These are phyloP conservation scores for Onychorhynchus coronatus DNA, from an alignment of 2,113 vertebrate genomes.

Conservation along the genomic window DNA sequence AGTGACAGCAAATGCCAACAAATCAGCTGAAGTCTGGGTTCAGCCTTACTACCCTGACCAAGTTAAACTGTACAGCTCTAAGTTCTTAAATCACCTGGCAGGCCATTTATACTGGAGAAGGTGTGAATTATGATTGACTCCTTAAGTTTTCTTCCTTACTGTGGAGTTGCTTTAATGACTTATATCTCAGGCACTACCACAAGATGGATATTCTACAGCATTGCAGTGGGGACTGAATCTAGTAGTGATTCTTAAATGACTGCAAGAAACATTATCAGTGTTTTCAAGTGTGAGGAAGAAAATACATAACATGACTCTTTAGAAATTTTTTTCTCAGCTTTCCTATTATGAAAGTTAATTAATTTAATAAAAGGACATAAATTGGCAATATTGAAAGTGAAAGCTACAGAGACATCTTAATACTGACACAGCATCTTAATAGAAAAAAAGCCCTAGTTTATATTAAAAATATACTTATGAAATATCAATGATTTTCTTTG, in stretches of 20 bases:
- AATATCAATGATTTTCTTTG: background rate
- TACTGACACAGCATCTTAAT: background rate
- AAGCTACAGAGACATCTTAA: background rate
- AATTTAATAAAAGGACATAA: background rate
- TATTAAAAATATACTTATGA: background rate
- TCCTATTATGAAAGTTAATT: background rate
- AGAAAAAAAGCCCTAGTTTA: background rate
- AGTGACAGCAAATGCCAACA: background rate
- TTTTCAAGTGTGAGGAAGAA: background rate
- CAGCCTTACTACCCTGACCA: constrained; percentile 12
- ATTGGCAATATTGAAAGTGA: background rate
- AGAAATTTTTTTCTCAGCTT: background rate
- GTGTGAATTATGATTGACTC: constrained; percentile 52
- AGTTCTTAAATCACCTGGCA: constrained; percentile 58
- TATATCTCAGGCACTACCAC: background rate
- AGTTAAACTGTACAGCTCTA: background rate
- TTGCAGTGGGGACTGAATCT: background rate
- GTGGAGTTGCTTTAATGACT: constrained; percentile 37
- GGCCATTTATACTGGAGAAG: constrained; percentile 30
- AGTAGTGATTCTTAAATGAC: background rate
- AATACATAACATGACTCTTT: background rate
- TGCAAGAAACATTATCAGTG: background rate
- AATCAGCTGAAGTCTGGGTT: constrained; percentile 2
- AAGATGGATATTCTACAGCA: constrained; percentile 4
- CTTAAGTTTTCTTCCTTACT: constrained; percentile 59